Percentiles rank a stretch among this genome's conserved stretches.
Evolutionary conservation across 2,797 vertebrate species (phyloP).

Genomic region (Smutsia gigantea): DNA sequence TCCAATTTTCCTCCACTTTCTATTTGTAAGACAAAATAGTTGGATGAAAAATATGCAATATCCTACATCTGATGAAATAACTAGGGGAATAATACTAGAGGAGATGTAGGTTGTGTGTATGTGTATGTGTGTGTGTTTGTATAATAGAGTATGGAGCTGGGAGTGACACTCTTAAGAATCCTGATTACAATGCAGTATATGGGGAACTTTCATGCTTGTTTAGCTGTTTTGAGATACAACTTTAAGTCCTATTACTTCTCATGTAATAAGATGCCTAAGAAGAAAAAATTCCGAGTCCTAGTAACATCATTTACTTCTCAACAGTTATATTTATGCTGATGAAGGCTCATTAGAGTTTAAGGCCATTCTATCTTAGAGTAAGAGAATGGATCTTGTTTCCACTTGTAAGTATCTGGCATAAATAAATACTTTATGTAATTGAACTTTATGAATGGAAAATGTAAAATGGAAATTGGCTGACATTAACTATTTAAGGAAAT

Average conservation of each 20-base stretch:
- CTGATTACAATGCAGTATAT: too few species aligned
- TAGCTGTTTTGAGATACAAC: background rate
- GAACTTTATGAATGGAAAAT: background rate
- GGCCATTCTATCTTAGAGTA: background rate
- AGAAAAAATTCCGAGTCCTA: background rate
- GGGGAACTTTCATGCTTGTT: background rate
- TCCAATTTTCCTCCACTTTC: background rate
- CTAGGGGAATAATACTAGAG: background rate
- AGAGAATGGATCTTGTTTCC: background rate
- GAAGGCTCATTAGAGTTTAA: background rate
- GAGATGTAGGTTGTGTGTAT: background rate
- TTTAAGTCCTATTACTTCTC: background rate
- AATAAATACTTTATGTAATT: background rate
- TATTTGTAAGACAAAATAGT: background rate
- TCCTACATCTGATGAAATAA: background rate
- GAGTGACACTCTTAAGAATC: background rate
- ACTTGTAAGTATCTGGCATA: background rate
- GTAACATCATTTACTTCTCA: background rate
- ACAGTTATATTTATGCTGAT: background rate
- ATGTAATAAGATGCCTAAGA: background rate
- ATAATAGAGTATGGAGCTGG: background rate
- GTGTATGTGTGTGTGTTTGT: background rate
- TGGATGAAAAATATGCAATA: background rate
- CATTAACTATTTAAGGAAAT: background rate
- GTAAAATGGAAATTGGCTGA: background rate